These are phyloP conservation scores for Ascaphus truei DNA, from an alignment of 2,113 vertebrate species.

Conservation along the genomic window DNA sequence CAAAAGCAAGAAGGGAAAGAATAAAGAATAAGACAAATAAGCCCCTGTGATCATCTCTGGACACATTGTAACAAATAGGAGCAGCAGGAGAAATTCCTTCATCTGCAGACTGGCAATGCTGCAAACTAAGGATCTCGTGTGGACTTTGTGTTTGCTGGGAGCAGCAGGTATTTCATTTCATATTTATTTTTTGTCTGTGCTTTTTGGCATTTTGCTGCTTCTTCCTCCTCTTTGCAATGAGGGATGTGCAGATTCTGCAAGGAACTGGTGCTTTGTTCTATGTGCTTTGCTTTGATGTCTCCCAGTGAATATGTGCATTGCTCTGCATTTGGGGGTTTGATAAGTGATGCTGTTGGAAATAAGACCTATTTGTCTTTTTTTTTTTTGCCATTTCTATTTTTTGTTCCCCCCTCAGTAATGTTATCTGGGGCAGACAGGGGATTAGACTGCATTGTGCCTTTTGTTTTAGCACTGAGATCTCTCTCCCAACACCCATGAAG, in stretches of 20 bases:
- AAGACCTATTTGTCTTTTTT: background rate
- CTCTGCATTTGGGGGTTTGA: background rate
- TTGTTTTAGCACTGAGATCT: background rate
- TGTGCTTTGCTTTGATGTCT: background rate
- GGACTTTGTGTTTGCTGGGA: conserved; percentile 79
- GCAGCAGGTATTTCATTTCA: conserved; percentile 70
- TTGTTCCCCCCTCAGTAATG: background rate
- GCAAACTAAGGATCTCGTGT: conserved; percentile 71
- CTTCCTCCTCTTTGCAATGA: background rate
- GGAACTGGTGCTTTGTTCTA: background rate
- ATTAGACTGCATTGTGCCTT: background rate
- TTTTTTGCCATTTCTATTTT: background rate
- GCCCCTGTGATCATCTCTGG: conserved; percentile 21
- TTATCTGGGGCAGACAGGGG: background rate
- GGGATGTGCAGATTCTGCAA: background rate
- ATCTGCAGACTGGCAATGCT: conserved; percentile 77
- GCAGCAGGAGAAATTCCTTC: conserved; percentile 43
- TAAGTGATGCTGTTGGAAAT: background rate
- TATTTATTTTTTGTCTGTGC: background rate
- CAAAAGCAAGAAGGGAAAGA: conserved; percentile 6
- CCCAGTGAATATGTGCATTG: background rate
- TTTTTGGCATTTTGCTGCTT: background rate
- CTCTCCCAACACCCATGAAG: too few relatives aligned
- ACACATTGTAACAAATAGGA: conserved; percentile 19
- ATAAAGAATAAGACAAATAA: background rate